Conservation (phyloP, 1,140 invertebrate species). For the Rhynchophorus ferrugineus region DNA sequence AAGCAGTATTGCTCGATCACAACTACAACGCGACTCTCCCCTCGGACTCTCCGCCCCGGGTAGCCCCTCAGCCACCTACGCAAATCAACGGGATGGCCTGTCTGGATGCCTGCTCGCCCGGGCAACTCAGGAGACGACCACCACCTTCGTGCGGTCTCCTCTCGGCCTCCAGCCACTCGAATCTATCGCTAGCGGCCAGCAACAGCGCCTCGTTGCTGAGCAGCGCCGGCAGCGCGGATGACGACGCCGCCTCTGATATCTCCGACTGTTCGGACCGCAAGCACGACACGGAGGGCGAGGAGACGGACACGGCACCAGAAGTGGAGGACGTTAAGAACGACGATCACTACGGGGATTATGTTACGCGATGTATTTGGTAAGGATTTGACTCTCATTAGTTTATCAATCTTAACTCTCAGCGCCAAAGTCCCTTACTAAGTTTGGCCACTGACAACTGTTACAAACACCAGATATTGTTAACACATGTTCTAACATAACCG, state of each 20-base stretch:
- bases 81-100: conserved; percentile 33
- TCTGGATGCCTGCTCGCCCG: conserved; percentile 24
- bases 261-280: conserved; percentile 49
- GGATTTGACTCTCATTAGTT: conserved; percentile 17
- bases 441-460: too few relatives aligned
- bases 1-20: conserved; percentile 71
- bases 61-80: conserved; percentile 44
- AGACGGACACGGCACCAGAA: conserved; percentile 81
- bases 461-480: too few relatives aligned
- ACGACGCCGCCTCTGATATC: conserved; percentile 59
- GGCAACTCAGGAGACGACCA: conserved; percentile 16
- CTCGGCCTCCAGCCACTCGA: conserved; percentile 22
- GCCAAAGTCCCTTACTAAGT: too few relatives aligned
- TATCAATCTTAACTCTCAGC: too few relatives aligned
- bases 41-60: conserved; percentile 48
- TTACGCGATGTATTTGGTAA: conserved; percentile 84
- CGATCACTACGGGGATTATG: conserved; percentile 64
- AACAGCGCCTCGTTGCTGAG: conserved; percentile 19
- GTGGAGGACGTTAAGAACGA: conserved; percentile 56
- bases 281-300: conserved; percentile 65
- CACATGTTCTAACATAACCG: too few relatives aligned
- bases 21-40: conserved; percentile 71
- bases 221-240: conserved; percentile 40
- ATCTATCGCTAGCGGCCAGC: conserved; percentile 19
- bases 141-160: conserved; percentile 24